These are phyloP conservation scores for Xyrichtys novacula DNA, from an alignment of 2,797 vertebrate species.

Conservation along the genomic window DNA sequence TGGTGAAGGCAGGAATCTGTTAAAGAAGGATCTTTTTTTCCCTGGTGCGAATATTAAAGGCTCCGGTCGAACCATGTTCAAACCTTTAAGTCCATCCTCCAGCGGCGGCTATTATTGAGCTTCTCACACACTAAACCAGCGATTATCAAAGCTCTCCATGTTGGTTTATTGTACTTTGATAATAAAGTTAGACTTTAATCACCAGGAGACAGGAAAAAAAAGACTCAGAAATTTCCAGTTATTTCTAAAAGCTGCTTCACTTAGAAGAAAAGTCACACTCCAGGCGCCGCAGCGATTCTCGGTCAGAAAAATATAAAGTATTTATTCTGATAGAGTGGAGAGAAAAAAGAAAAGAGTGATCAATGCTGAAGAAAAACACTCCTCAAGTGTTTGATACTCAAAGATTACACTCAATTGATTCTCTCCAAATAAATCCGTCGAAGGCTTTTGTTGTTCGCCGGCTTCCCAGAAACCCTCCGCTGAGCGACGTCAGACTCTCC, in stretches of 20 bases:
- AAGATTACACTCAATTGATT: conserved; percentile 66
- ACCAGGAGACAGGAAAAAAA: too few species aligned
- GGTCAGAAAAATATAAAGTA: conserved; percentile 39
- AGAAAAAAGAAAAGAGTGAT: conserved; percentile 54
- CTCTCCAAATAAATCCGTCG: conserved; percentile 47
- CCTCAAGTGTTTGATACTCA: conserved; percentile 43
- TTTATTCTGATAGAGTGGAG: conserved; percentile 48
- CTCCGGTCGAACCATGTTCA: too few species aligned
- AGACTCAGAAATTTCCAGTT: background rate
- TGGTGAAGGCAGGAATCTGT: too few species aligned
- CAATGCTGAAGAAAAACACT: conserved; percentile 43
- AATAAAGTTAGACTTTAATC: too few species aligned
- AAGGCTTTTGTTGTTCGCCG: conserved; percentile 46
- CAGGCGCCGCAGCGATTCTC: background rate
- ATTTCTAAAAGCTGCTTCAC: background rate
- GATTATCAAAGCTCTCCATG: background rate
- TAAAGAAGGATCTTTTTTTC: too few species aligned
- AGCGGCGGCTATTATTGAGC: too few species aligned
- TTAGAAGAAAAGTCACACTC: conserved; percentile 21
- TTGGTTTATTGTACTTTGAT: too few species aligned
- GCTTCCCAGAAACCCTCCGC: conserved; percentile 32
- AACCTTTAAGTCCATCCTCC: too few species aligned
- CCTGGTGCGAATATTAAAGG: too few species aligned
- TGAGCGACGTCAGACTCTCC: conserved; percentile 4
- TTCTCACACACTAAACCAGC: background rate